phyloP scores from a whole-genome alignment of 2,888 invertebrate species.

The Ophraella communa region DNA sequence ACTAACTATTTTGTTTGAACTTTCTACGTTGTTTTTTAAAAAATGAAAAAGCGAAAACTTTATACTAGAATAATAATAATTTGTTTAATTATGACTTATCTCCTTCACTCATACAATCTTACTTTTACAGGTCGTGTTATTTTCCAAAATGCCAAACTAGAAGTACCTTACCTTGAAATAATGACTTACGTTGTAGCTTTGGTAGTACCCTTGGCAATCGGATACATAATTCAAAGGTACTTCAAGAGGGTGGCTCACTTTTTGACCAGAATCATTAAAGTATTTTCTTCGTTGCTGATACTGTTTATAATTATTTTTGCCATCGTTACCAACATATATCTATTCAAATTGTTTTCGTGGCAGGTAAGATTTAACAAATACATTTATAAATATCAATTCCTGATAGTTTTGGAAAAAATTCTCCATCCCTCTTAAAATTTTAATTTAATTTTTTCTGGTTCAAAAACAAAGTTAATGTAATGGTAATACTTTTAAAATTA shows the following conservation, averaged over 20 bases:
- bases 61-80: too few species aligned
- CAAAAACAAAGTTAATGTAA: too few species aligned
- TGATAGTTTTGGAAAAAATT: too few species aligned
- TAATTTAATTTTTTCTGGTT: too few species aligned
- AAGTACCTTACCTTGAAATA: conserved; percentile 81
- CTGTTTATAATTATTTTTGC: conserved; percentile 87
- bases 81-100: too few species aligned
- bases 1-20: too few species aligned
- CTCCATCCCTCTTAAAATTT: too few species aligned
- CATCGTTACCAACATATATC: conserved; percentile 85
- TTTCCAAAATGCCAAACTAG: conserved; percentile 68
- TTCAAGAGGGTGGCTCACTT: conserved; percentile 72
- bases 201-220: conserved; percentile 77
- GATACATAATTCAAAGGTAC: conserved; percentile 70
- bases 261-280: conserved; percentile 82
- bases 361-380: conserved; percentile 73
- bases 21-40: too few species aligned
- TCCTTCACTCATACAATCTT: too few species aligned
- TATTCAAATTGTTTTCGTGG: conserved; percentile 89
- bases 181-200: conserved; percentile 76
- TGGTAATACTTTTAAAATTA: too few species aligned
- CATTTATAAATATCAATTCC: too few species aligned
- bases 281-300: conserved; percentile 79
- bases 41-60: too few species aligned
- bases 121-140: conserved; percentile 22